Base-by-base conservation (phyloP, 1,140 invertebrate species). In the Antheraea mylitta region DNA sequence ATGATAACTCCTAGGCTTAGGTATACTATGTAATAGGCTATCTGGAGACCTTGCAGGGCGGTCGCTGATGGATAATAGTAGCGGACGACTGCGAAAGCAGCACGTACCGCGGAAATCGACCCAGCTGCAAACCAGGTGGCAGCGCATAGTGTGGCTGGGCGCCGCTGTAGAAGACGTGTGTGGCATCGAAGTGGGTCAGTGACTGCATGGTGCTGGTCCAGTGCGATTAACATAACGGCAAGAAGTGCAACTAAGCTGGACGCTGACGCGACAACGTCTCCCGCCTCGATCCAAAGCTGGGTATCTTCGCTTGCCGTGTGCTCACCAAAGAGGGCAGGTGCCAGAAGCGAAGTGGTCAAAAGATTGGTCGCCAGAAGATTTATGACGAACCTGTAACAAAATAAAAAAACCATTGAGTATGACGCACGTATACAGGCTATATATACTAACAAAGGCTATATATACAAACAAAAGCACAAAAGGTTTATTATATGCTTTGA, bases 181-280 rank as follows among this genome's bases (percentile, higher is more conserved):
- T 96, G 95, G 85, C 98, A 98, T n/a, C 96, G 94, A 22, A 98
- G 92, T 0, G 97, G 97, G 83, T 97, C 96, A 7, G 97, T 96
- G 38, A 98, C 96, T 0, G 97, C 97, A 73, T 96, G 96, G 87
- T 97, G 98, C 78, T 98, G 96, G 81, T 98, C 97, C 3, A 97
- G 90, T 0, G 96, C 96, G 48, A 98, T 97, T 10, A 98, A 93
- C 9, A 97, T 93, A 7, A 98, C 95, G 0, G 96, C 96, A 19
- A 97, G 92, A 3, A 91, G 71, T 0, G 88, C 87, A 0, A 86
- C 84, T 68, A 91, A 71, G 67, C 88, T 87, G 79, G 86, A 91
- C 16, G 85, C 86, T 3, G 88, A 82, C 13, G 90, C 83, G 3
- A 82, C 85, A 3, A 83, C 82, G 71, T 93, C 90, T 9, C 90